Conservation (phyloP, 2,888 invertebrate species). For the Athripsodes cinereus region DNA sequence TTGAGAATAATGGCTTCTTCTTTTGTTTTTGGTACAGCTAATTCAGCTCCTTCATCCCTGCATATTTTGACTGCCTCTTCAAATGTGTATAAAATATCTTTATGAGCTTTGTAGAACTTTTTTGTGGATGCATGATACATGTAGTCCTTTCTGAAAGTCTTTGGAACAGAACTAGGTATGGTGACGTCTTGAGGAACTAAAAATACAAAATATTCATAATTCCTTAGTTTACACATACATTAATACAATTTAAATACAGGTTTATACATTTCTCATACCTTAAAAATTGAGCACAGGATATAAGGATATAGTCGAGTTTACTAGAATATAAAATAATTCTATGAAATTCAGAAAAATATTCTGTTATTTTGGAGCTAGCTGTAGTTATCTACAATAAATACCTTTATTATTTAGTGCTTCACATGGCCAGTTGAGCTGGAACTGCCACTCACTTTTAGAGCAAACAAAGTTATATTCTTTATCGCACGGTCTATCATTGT, state of each 20-base stretch:
- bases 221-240: too few relatives aligned
- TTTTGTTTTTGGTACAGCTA: conserved; percentile 11
- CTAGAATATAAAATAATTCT: too few relatives aligned
- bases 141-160: not conserved
- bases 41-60: conserved; percentile 7
- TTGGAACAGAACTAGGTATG: not conserved
- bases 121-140: not conserved
- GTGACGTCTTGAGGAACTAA: not conserved
- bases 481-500: not conserved
- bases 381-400: too few relatives aligned
- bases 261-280: too few relatives aligned
- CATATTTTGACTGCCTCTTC: conserved; percentile 9
- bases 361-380: too few relatives aligned
- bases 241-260: too few relatives aligned
- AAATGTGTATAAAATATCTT: not conserved
- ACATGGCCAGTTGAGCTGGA: not conserved
- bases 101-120: not conserved
- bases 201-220: too few relatives aligned
- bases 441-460: not conserved
- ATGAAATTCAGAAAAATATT: too few relatives aligned
- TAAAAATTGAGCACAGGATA: too few relatives aligned
- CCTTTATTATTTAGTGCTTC: not conserved
- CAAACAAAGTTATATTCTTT: not conserved
- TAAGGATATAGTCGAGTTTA: too few relatives aligned
- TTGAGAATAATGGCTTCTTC: not conserved